Conservation (phyloP, 2,888 invertebrate species). For the Epistrophella euchroma region DNA sequence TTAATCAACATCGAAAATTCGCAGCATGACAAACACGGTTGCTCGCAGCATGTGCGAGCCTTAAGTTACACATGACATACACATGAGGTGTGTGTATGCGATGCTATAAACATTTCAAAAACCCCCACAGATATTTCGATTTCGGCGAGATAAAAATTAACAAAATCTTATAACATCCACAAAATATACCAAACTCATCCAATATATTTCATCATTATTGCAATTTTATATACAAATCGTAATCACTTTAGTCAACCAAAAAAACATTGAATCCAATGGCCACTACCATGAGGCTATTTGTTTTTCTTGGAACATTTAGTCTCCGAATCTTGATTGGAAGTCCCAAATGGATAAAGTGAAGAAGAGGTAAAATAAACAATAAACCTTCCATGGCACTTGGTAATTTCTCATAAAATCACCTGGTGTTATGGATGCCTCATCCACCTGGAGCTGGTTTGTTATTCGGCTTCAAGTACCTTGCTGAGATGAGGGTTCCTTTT, state of each 20-base stretch:
- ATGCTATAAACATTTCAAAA: constrained; percentile 32
- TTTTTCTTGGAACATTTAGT: constrained; percentile 64
- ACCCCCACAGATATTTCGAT: constrained; percentile 40
- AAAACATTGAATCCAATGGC: constrained; percentile 22
- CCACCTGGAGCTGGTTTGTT: constrained; percentile 48
- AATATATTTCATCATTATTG: constrained; percentile 37
- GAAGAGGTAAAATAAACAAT: constrained; percentile 33
- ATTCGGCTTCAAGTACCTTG: constrained; percentile 24
- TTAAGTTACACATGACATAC: constrained; percentile 47
- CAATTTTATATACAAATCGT: constrained; percentile 17
- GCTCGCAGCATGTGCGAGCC: constrained; percentile 52
- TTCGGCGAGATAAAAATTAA: constrained; percentile 18
- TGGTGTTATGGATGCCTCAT: constrained; percentile 59
- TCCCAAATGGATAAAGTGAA: background rate
- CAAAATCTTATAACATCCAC: background rate
- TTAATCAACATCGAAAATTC: constrained; percentile 59
- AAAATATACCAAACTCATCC: constrained; percentile 8
- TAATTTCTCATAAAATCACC: constrained; percentile 74
- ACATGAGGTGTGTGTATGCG: background rate
- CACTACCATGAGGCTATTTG: constrained; percentile 47
- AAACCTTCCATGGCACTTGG: constrained; percentile 53
- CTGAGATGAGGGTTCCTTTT: constrained; percentile 55
- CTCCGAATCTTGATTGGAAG: constrained; percentile 55
- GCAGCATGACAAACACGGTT: constrained; percentile 61
- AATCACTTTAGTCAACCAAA: constrained; percentile 3